Evolutionary conservation across 2,888 invertebrate genomes (phyloP).

Genomic region (Omphaloscelis lunosa): DNA sequence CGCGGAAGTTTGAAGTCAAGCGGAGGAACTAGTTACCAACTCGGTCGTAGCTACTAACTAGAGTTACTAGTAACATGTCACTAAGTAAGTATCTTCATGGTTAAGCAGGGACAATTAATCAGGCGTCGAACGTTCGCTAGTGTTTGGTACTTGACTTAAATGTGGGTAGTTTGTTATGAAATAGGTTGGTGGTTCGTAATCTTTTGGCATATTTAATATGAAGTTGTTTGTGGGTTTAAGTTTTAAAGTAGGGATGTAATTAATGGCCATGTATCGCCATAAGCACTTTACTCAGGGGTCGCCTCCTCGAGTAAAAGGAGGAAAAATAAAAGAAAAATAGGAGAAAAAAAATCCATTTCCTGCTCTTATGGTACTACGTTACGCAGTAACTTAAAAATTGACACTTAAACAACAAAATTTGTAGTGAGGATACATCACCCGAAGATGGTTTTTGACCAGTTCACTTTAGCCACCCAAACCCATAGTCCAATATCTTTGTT

Average conservation of each 20-base stretch:
- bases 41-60: constrained; percentile 48
- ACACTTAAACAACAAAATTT: not conserved
- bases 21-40: constrained; percentile 53
- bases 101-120: constrained; percentile 52
- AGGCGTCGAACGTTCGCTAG: constrained; percentile 33
- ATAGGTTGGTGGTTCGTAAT: too few relatives aligned
- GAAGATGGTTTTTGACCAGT: not conserved
- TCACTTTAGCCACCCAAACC: too few relatives aligned
- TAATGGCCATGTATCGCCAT: not conserved
- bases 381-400: not conserved
- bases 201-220: not conserved
- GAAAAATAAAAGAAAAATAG: too few relatives aligned
- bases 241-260: not conserved
- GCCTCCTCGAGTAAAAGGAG: too few relatives aligned
- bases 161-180: constrained; percentile 6
- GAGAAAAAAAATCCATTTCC: not conserved
- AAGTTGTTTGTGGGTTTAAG: too few relatives aligned
- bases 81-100: constrained; percentile 51
- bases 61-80: constrained; percentile 56
- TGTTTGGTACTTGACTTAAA: constrained; percentile 30
- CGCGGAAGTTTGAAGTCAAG: constrained; percentile 54
- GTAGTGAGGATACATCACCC: not conserved
- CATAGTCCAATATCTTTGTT: too few relatives aligned
- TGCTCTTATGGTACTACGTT: not conserved
- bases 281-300: not conserved